Base-by-base conservation (phyloP, 2,797 vertebrate species). In the Bryconaethiops microstoma region DNA sequence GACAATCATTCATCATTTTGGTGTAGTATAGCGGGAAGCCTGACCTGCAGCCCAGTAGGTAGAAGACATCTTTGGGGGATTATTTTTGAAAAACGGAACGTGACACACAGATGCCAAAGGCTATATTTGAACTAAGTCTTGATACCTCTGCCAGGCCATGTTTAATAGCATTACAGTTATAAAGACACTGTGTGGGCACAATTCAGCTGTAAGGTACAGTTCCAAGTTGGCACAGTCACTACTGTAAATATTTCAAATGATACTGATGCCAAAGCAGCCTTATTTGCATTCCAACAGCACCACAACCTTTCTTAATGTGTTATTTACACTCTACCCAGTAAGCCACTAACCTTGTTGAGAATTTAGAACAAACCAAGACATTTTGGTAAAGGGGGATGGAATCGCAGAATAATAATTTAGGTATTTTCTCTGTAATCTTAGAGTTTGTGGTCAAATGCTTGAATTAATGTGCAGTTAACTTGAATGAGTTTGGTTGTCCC, bases 101-200 rank as follows among this genome's bases (percentile, higher is more conserved):
- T 23, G 59, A 60, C 21, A 48, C 45, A 52, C 57, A 55, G 29
- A 39, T 40, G 57, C 23, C 23, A 78, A 23, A 25, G 17, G 21
- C 52, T 62, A 25, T 57, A 23, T 55, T 62, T 65, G 39, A 8
- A 9, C 25, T 25, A 14, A 45, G 39, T 14, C 25, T 48, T 21
- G 25, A 65, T 60, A 60, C 10, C 16, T 10, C 39, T 14, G 14
- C 69, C 45, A 78, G 12, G 72, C 65, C 29, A 39, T 70, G 70
- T 85, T 79, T 77, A 86, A 74, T 79, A 76, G 77, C 73, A 16
- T 82, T 72, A 83, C 12, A 40, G 23, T 60, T 35, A 16, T 23
- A 54, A 62, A 48, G 0, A 21, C 60, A 21, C 67, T 54, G 35
- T 16, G 6, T 69, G 29, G 21, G 40, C 42, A 71, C 13, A 4